Percentiles rank a stretch among this genome's conserved stretches.
These are phyloP conservation scores for Menura novaehollandiae DNA, from an alignment of 2,113 vertebrate species.

Conservation along the genomic window DNA sequence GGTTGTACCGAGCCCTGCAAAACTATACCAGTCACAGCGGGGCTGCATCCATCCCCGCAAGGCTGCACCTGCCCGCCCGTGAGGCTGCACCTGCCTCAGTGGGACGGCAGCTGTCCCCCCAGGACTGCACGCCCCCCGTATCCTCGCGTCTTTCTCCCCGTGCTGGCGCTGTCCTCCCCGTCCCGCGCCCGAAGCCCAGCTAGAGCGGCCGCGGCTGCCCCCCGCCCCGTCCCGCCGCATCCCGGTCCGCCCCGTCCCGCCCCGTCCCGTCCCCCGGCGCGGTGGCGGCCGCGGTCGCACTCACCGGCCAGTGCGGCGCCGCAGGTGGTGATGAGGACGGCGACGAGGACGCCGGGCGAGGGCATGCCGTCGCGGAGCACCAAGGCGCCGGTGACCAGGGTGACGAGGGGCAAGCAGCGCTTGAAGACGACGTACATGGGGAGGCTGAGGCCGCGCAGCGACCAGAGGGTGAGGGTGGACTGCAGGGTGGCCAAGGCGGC, in stretches of 20 bases:
- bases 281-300: background rate
- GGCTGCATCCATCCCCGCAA: background rate
- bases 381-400: slow-evolving; percentile 87
- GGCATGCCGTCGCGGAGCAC: slow-evolving; percentile 88
- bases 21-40: background rate
- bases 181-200: background rate
- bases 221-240: background rate
- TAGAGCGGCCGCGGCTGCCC: background rate
- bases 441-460: slow-evolving; percentile 90
- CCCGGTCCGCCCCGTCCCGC: background rate
- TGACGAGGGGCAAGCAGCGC: slow-evolving; percentile 93
- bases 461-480: slow-evolving; percentile 93
- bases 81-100: background rate
- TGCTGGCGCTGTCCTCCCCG: background rate
- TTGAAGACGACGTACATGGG: slow-evolving; percentile 99
- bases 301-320: slow-evolving; percentile 93
- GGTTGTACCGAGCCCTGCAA: no score
- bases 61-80: background rate
- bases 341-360: slow-evolving; percentile 83
- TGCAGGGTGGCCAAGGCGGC: slow-evolving; percentile 89
- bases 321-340: slow-evolving; percentile 91
- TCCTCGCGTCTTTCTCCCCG: no score
- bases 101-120: background rate
- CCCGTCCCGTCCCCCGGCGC: background rate
- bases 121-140: background rate